phyloP scores from a whole-genome alignment of 2,797 vertebrate genomes.

The Crenuchus spilurus region DNA sequence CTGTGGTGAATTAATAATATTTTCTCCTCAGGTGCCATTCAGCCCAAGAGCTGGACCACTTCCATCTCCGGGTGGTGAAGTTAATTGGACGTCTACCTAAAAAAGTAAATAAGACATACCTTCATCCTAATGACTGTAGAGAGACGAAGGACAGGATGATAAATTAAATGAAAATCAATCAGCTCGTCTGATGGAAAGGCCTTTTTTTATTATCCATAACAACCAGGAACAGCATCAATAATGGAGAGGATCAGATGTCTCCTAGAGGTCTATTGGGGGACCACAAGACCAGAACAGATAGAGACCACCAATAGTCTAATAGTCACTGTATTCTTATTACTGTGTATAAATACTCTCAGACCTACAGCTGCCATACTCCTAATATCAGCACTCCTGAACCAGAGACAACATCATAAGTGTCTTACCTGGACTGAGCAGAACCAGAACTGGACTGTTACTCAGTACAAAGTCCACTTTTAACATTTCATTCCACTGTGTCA shows the following conservation, averaged over 20 bases:
- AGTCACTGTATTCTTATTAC: no score
- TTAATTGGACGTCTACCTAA: constrained; percentile 59
- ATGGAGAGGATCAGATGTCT: constrained; percentile 47
- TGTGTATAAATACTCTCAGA: no score
- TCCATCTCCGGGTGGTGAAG: constrained; percentile 57
- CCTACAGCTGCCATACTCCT: no score
- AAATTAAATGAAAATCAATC: constrained; percentile 62
- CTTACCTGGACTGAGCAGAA: no score
- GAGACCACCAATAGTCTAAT: no score
- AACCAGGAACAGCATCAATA: constrained; percentile 58
- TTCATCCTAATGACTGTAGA: constrained; percentile 51
- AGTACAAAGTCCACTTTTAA: no score
- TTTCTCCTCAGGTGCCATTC: constrained; percentile 56
- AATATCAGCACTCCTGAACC: no score
- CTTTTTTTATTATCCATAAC: constrained; percentile 60
- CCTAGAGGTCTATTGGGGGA: no score
- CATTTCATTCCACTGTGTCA: no score
- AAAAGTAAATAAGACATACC: constrained; percentile 58
- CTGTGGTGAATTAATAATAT: constrained; percentile 58
- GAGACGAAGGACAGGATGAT: constrained; percentile 49
- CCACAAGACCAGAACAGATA: no score
- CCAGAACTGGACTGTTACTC: no score
- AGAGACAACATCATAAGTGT: no score
- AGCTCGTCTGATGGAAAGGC: constrained; percentile 52
- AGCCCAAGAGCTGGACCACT: constrained; percentile 36